These are phyloP conservation scores for Aporrectodea caliginosa DNA, from an alignment of 1,140 invertebrate genomes.

Conservation along the genomic window DNA sequence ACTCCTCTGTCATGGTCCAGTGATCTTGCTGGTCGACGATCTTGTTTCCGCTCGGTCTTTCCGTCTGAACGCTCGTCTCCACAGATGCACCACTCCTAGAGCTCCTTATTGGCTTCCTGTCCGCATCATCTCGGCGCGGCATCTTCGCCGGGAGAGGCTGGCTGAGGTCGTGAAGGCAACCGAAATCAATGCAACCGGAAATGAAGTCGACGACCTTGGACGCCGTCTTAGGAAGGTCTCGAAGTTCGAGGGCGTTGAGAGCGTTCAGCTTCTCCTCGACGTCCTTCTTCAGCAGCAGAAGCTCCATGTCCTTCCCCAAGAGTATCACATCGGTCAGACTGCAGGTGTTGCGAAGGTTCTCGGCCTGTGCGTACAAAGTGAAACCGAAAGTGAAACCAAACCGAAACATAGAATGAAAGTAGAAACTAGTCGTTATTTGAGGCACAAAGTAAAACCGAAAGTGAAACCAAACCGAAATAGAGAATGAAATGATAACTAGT, in stretches of 20 bases:
- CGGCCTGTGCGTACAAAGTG: too few species aligned
- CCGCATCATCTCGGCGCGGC: background rate
- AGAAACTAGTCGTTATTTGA: too few species aligned
- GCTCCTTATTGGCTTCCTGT: background rate
- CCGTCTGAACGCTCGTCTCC: background rate
- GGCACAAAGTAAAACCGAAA: too few species aligned
- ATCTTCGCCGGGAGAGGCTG: background rate
- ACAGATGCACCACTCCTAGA: too few species aligned
- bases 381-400: too few species aligned
- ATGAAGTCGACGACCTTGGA: slow-evolving; percentile 48
- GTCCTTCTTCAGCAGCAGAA: slow-evolving; percentile 56
- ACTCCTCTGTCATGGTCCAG: background rate
- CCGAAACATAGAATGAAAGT: too few species aligned
- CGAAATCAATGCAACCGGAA: slow-evolving; percentile 49
- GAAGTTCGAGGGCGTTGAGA: slow-evolving; percentile 47
- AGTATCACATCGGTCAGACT: slow-evolving; percentile 54
- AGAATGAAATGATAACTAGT: too few species aligned
- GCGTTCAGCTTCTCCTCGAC: slow-evolving; percentile 54
- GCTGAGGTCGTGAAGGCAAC: slow-evolving; percentile 46
- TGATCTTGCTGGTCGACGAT: background rate
- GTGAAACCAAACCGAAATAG: too few species aligned
- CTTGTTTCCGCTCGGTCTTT: background rate
- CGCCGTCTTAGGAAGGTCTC: slow-evolving; percentile 47
- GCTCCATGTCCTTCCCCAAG: slow-evolving; percentile 57
- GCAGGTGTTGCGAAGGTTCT: slow-evolving; percentile 55